Evolutionary conservation across 2,888 invertebrate genomes (phyloP).

Genomic region (Eupithecia insigniata): DNA sequence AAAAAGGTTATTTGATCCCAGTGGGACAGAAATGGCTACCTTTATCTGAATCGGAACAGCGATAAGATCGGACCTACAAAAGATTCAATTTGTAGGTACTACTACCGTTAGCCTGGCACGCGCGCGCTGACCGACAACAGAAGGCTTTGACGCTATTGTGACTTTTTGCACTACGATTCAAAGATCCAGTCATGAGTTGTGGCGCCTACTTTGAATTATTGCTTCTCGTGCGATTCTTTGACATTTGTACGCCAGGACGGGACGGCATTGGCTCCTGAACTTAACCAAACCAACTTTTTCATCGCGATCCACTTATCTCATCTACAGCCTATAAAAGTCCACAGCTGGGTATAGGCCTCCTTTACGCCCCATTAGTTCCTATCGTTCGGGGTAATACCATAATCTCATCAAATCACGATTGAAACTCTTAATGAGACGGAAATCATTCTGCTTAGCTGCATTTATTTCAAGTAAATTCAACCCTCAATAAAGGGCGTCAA

Average conservation of each 20-base stretch:
- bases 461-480: neutral
- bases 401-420: neutral
- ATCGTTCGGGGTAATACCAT: neutral
- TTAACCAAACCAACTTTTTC: neutral
- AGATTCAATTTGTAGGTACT: constrained; percentile 72
- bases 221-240: neutral
- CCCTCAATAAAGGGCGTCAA: no score
- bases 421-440: neutral
- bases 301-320: neutral
- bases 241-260: neutral
- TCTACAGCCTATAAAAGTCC: neutral
- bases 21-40: constrained; percentile 12
- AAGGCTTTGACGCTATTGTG: constrained; percentile 58
- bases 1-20: constrained; percentile 9
- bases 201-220: constrained; percentile 12
- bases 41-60: constrained; percentile 64
- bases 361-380: neutral
- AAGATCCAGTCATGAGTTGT: constrained; percentile 3
- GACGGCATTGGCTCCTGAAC: neutral
- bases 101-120: constrained; percentile 76
- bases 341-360: neutral
- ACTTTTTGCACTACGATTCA: constrained; percentile 69
- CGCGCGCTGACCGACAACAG: constrained; percentile 55
- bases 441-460: neutral
- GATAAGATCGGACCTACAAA: constrained; percentile 63